A percentile compares a stretch with the other conserved stretches of the same genome.
Conservation (phyloP, 2,888 invertebrate genomes). For the Metalampra italica region DNA sequence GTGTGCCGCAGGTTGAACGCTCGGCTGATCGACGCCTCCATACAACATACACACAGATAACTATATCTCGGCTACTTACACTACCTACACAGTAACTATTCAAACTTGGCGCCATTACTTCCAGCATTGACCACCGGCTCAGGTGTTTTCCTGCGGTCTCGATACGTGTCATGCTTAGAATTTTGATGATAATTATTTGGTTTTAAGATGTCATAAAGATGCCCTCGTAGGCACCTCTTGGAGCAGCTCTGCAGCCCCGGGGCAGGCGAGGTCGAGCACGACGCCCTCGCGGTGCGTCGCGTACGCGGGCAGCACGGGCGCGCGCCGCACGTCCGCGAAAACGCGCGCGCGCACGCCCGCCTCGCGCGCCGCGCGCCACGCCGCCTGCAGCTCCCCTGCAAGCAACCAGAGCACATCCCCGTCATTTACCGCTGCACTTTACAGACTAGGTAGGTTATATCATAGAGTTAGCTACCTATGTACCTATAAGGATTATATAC, state of each 20-base stretch:
- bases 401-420: not conserved
- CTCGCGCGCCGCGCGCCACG: slow-evolving; percentile 22
- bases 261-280: slow-evolving; percentile 46
- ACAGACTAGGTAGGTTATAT: too few relatives aligned
- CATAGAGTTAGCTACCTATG: too few relatives aligned
- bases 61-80: not conserved
- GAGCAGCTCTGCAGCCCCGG: slow-evolving; percentile 25
- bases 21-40: slow-evolving; percentile 49
- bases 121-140: too few relatives aligned
- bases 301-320: slow-evolving; percentile 26
- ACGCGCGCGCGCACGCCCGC: slow-evolving; percentile 32
- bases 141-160: too few relatives aligned
- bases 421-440: too few relatives aligned
- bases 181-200: too few relatives aligned
- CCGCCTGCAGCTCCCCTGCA: slow-evolving; percentile 24
- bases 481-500: too few relatives aligned
- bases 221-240: slow-evolving; percentile 28
- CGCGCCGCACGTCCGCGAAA: slow-evolving; percentile 9
- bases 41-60: not conserved
- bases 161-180: too few relatives aligned
- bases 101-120: too few relatives aligned
- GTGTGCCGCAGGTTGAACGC: slow-evolving; percentile 52
- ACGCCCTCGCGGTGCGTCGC: slow-evolving; percentile 48
- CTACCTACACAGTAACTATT: too few relatives aligned
- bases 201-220: too few relatives aligned